A percentile compares a stretch with the other conserved stretches of the same genome.
Evolutionary conservation across 2,113 vertebrate genomes (phyloP).

Genomic region (Serinus canaria): DNA sequence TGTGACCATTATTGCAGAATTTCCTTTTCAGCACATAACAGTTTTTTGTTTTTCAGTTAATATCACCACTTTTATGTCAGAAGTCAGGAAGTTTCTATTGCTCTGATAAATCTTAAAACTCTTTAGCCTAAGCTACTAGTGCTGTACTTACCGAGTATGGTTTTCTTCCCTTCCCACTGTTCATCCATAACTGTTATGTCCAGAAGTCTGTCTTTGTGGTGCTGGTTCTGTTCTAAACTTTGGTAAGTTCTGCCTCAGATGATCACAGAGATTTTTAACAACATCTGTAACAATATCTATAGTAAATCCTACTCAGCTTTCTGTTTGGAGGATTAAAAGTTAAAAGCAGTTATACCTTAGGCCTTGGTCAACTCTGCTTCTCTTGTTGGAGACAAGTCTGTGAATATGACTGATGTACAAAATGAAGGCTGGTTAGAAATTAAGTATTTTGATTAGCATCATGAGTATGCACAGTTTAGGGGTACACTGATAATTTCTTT

Average conservation of each 20-base stretch:
- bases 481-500: neutral
- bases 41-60: neutral
- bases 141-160: neutral
- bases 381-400: neutral
- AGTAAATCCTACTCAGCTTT: neutral
- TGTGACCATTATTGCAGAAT: neutral
- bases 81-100: neutral
- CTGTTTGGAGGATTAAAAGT: neutral
- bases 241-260: neutral
- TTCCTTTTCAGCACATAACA: neutral
- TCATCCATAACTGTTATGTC: neutral
- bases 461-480: neutral
- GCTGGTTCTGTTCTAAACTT: neutral
- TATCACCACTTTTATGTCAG: neutral
- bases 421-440: neutral
- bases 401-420: neutral
- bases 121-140: neutral
- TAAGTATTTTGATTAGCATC: neutral
- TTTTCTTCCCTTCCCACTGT: neutral
- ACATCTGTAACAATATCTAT: neutral
- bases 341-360: neutral
- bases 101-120: neutral
- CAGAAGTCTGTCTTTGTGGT: neutral
- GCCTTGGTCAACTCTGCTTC: neutral
- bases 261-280: neutral